These are phyloP conservation scores for Dasypogon diadema DNA, from an alignment of 2,888 invertebrate species.

Conservation along the genomic window DNA sequence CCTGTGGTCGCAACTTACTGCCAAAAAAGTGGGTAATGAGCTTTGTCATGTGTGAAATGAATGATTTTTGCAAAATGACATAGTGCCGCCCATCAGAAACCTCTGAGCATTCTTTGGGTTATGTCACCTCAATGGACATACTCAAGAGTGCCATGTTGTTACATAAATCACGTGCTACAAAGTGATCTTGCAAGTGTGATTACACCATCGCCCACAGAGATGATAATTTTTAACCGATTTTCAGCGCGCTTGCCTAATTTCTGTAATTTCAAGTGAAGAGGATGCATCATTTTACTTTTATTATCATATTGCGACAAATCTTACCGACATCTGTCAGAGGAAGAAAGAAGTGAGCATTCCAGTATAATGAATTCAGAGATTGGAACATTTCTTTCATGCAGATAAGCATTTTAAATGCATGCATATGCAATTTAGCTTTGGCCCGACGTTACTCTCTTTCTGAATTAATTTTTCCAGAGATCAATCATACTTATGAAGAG, in stretches of 20 bases:
- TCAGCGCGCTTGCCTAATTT: constrained; percentile 7
- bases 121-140: background rate
- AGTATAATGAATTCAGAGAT: too few species aligned
- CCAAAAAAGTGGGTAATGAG: constrained; percentile 29
- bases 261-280: background rate
- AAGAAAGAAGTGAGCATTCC: too few species aligned
- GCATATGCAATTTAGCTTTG: too few species aligned
- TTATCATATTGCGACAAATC: too few species aligned
- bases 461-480: too few species aligned
- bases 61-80: constrained; percentile 27
- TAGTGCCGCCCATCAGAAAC: background rate
- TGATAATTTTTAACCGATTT: constrained; percentile 41
- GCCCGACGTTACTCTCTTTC: too few species aligned
- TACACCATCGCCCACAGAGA: constrained; percentile 15
- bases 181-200: background rate
- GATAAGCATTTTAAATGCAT: too few species aligned
- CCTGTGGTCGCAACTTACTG: constrained; percentile 1
- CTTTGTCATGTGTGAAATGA: constrained; percentile 10
- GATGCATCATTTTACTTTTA: background rate
- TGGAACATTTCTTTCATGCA: too few species aligned
- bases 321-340: too few species aligned
- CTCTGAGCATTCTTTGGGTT: constrained; percentile 19
- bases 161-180: constrained; percentile 33
- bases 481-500: too few species aligned
- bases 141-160: background rate